Evolutionary conservation across 2,113 vertebrate genomes (phyloP).

Genomic region (Terrapene triunguis): DNA sequence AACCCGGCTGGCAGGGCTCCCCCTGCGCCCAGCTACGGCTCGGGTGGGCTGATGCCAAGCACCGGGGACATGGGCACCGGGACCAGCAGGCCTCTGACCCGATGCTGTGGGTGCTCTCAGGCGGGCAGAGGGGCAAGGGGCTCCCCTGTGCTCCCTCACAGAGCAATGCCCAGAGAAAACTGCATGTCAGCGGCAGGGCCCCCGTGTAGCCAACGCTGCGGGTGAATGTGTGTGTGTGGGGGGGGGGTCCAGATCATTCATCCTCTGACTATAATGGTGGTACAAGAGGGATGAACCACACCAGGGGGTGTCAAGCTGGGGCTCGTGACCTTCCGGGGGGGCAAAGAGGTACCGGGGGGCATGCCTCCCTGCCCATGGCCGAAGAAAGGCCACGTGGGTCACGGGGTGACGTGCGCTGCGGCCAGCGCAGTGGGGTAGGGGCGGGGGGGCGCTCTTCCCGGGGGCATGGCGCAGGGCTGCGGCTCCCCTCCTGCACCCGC

Average conservation of each 20-base stretch:
- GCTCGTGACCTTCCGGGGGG: not conserved
- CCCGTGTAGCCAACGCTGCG: no score
- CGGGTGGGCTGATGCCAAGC: no score
- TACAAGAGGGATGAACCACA: not conserved
- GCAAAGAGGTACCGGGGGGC: not conserved
- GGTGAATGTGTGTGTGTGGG: no score
- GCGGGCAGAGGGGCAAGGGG: no score
- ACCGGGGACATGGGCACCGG: not conserved
- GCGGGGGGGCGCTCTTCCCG: not conserved
- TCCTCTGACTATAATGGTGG: not conserved
- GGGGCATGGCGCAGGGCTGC: not conserved
- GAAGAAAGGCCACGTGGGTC: no score
- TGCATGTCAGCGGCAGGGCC: no score
- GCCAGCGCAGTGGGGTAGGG: not conserved
- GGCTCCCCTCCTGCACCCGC: conserved; percentile 5
- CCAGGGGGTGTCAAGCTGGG: not conserved
- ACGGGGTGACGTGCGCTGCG: not conserved
- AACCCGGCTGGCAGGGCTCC: not conserved
- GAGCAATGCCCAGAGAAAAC: no score
- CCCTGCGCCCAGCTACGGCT: not conserved
- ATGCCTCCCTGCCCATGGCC: not conserved
- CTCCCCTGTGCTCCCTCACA: no score
- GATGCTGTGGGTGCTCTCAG: not conserved
- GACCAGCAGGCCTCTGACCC: not conserved
- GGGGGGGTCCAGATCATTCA: no score